Evolutionary conservation across 2,113 vertebrate species (phyloP).

Genomic region (Oryzias javanicus): DNA sequence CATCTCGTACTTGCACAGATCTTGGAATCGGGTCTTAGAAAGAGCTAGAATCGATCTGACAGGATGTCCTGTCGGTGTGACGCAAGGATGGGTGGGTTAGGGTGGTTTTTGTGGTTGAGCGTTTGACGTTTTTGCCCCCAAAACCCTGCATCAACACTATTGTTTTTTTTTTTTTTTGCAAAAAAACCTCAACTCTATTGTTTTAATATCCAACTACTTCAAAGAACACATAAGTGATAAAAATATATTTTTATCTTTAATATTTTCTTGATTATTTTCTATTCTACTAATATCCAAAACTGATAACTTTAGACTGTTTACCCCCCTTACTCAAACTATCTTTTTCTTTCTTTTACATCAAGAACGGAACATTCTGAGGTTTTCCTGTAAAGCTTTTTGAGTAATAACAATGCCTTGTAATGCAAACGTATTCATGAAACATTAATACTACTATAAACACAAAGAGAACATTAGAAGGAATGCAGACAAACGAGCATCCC

Average conservation of each 20-base stretch:
- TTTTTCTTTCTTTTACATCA: background rate
- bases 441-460: too few species aligned
- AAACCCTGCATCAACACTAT: constrained; percentile 13
- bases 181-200: background rate
- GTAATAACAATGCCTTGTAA: too few species aligned
- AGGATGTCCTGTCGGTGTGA: constrained; percentile 74
- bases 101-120: constrained; percentile 62
- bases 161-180: background rate
- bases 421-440: too few species aligned
- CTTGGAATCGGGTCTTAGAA: constrained; percentile 39
- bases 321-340: background rate
- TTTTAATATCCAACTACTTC: background rate
- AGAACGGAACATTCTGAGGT: background rate
- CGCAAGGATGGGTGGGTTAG: constrained; percentile 40
- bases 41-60: constrained; percentile 63
- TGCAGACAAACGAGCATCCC: too few species aligned
- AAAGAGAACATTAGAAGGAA: too few species aligned
- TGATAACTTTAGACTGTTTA: background rate
- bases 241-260: background rate
- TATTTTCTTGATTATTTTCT: too few species aligned
- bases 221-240: background rate
- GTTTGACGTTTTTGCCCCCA: constrained; percentile 45
- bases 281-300: too few species aligned
- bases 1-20: constrained; percentile 30
- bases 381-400: background rate